Evolutionary conservation across 2,113 vertebrate genomes (phyloP).

Genomic region (Sitta europaea): DNA sequence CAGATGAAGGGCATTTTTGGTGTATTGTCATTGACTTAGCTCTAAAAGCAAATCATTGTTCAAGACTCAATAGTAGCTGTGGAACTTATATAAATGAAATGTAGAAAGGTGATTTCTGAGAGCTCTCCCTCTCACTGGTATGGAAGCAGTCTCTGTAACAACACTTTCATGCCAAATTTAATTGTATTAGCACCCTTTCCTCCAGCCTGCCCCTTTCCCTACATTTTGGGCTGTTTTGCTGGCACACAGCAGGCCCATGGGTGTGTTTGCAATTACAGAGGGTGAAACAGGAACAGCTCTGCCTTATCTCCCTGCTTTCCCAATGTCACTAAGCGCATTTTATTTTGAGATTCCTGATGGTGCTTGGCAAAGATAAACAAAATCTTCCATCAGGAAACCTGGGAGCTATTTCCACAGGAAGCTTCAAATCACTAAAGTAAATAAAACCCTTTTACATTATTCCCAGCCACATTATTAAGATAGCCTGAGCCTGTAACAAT

Average conservation of each 20-base stretch:
- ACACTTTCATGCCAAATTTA: background rate
- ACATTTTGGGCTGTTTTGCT: slow-evolving; percentile 63
- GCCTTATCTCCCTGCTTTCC: slow-evolving; percentile 87
- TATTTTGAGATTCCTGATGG: slow-evolving; percentile 98
- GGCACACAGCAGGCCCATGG: slow-evolving; percentile 72
- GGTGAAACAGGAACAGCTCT: slow-evolving; percentile 88
- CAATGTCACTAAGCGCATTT: slow-evolving; percentile 88
- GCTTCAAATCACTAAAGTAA: slow-evolving; percentile 99
- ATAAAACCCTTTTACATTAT: slow-evolving; percentile 82
- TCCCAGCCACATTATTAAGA: slow-evolving; percentile 60
- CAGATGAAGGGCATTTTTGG: background rate
- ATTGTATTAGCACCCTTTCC: background rate
- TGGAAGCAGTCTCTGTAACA: background rate
- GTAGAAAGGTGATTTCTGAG: background rate
- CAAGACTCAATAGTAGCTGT: background rate
- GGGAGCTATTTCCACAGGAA: slow-evolving; percentile 98
- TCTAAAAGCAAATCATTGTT: background rate
- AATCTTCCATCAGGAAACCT: slow-evolving; percentile 99
- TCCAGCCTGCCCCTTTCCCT: slow-evolving; percentile 40
- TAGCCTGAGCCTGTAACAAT: slow-evolving; percentile 38
- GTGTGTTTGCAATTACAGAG: slow-evolving; percentile 78
- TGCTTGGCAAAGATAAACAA: slow-evolving; percentile 99
- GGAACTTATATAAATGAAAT: background rate
- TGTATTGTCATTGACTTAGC: background rate
- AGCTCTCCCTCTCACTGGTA: background rate